phyloP scores from a whole-genome alignment of 2,113 vertebrate species.

The Penelope pileata region DNA sequence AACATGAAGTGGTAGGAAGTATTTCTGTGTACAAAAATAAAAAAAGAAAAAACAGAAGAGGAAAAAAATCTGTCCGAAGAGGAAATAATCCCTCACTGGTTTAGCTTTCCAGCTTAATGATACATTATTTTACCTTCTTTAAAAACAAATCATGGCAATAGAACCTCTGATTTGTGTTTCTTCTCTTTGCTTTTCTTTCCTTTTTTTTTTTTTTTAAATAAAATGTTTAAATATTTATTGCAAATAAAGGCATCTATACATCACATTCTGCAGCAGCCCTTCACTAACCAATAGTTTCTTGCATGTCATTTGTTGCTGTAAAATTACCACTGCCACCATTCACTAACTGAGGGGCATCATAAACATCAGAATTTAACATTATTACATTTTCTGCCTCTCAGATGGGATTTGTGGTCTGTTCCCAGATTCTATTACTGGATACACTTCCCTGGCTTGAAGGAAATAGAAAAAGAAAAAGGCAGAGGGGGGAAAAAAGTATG shows the following conservation, averaged over 20 bases:
- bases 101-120: neutral
- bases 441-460: neutral
- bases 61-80: neutral
- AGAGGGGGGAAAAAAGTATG: neutral
- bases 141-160: neutral
- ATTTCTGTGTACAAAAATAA: neutral
- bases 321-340: neutral
- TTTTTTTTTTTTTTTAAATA: neutral
- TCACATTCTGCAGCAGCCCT: neutral
- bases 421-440: slow-evolving; percentile 19
- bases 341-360: neutral
- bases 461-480: neutral
- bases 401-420: slow-evolving; percentile 5
- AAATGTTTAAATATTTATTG: slow-evolving; percentile 34
- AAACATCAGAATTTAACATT: neutral
- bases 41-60: neutral
- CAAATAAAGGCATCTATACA: neutral
- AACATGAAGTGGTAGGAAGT: neutral
- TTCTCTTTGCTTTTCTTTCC: neutral
- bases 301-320: neutral
- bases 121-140: neutral
- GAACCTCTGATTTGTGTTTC: neutral
- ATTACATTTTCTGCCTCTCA: neutral
- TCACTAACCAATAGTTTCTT: neutral
- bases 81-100: neutral